Conservation (phyloP, 1,140 invertebrate species). For the Berghia stephanieae region DNA sequence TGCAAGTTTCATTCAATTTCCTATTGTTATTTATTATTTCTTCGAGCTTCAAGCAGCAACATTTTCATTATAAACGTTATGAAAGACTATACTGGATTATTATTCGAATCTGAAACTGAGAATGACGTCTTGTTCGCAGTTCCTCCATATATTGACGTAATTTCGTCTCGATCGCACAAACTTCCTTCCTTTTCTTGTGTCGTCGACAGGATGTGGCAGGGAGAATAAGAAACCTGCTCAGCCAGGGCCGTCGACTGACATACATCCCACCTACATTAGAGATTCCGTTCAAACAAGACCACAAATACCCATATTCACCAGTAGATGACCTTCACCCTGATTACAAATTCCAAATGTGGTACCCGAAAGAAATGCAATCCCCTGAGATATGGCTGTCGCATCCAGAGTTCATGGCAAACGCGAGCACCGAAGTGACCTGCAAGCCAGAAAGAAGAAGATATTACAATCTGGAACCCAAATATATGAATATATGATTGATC, state of each 20-base stretch:
- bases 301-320: conserved; percentile 15
- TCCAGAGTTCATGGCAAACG: conserved; percentile 2
- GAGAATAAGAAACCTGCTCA: conserved; percentile 21
- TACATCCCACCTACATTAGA: conserved; percentile 18
- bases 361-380: neutral
- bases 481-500: too few species aligned
- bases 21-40: too few species aligned
- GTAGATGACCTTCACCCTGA: conserved; percentile 24
- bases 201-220: conserved; percentile 29
- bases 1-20: too few species aligned
- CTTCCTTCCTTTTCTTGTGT: neutral
- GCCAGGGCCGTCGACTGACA: conserved; percentile 15
- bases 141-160: too few species aligned
- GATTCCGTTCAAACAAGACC: conserved; percentile 1
- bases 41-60: too few species aligned
- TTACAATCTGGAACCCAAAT: too few species aligned
- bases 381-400: neutral
- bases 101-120: too few species aligned
- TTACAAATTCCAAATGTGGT: conserved; percentile 21
- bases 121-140: too few species aligned
- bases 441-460: neutral
- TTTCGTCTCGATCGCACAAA: too few species aligned
- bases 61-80: too few species aligned
- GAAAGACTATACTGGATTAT: too few species aligned
- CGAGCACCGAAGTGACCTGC: neutral